phyloP scores from a whole-genome alignment of 2,888 invertebrate species.

The Acrobasis consociella region DNA sequence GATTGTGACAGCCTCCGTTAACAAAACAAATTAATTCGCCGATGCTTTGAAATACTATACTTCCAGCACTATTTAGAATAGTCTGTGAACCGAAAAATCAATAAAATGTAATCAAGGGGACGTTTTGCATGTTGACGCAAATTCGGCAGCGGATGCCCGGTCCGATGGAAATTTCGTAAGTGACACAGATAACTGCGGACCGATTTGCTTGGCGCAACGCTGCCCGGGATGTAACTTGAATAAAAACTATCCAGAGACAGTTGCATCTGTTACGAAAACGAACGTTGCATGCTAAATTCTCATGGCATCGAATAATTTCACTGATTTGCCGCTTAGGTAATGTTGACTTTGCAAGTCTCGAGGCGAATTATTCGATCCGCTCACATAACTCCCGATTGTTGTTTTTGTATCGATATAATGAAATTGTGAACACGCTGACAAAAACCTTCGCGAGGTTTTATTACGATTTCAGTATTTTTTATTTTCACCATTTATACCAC shows the following conservation, averaged over 20 bases:
- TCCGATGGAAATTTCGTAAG: conserved; percentile 28
- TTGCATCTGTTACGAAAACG: conserved; percentile 35
- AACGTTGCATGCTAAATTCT: conserved; percentile 30
- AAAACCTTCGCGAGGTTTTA: conserved; percentile 15
- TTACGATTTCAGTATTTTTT: conserved; percentile 13
- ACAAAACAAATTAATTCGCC: conserved; percentile 4
- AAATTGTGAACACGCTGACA: conserved; percentile 23
- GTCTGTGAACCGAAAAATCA: conserved; percentile 12
- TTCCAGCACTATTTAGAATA: conserved; percentile 10
- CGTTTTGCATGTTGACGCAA: conserved; percentile 13
- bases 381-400: conserved; percentile 47
- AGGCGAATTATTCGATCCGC: conserved; percentile 50
- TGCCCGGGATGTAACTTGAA: conserved; percentile 31
- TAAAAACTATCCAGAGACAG: conserved; percentile 31
- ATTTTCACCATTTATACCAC: not conserved
- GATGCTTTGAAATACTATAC: conserved; percentile 4
- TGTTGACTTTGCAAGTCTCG: conserved; percentile 29
- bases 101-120: conserved; percentile 6
- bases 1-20: not conserved
- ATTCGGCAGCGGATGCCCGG: conserved; percentile 28
- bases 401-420: conserved; percentile 34
- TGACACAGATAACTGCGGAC: conserved; percentile 36
- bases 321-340: conserved; percentile 27
- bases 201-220: conserved; percentile 34
- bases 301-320: conserved; percentile 31